A percentile compares a stretch with the other conserved stretches of the same genome.
Conservation (phyloP, 2,113 vertebrate genomes). For the Salvelinus alpinus region DNA sequence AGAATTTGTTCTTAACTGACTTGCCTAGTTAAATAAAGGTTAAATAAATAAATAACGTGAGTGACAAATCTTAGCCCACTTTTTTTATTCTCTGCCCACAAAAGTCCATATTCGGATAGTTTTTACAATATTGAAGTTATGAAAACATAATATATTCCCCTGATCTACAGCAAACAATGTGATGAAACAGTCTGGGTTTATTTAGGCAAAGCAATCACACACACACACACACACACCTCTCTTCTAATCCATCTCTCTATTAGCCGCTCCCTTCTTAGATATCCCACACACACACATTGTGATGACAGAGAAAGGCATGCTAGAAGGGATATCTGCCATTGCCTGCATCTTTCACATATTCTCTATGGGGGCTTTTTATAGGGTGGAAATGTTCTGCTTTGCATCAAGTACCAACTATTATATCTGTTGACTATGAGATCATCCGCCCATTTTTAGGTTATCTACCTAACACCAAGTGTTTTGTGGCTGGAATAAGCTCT, state of each 20-base stretch:
- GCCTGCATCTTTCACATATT: slow-evolving; percentile 1
- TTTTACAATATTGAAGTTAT: too few relatives aligned
- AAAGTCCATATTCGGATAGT: too few relatives aligned
- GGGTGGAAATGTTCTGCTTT: slow-evolving; percentile 24
- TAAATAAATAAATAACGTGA: too few relatives aligned
- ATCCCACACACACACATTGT: neutral
- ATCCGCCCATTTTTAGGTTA: neutral
- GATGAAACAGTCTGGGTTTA: too few relatives aligned
- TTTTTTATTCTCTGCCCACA: too few relatives aligned
- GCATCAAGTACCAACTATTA: slow-evolving; percentile 29
- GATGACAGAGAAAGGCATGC: neutral
- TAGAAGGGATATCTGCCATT: neutral
- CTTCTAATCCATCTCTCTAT: neutral
- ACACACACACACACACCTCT: neutral
- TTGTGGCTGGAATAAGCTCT: neutral
- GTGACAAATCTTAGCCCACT: too few relatives aligned
- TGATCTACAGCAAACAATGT: too few relatives aligned
- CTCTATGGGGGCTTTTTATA: slow-evolving; percentile 6
- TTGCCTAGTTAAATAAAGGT: too few relatives aligned
- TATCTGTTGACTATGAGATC: slow-evolving; percentile 10
- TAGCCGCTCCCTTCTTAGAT: neutral
- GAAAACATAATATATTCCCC: too few relatives aligned
- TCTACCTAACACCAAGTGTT: neutral
- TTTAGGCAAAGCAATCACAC: too few relatives aligned
- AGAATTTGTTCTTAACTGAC: too few relatives aligned